Percentiles rank a stretch among this genome's conserved stretches.
Evolutionary conservation across 2,888 invertebrate genomes (phyloP).

Genomic region (Eristalis arbustorum): DNA sequence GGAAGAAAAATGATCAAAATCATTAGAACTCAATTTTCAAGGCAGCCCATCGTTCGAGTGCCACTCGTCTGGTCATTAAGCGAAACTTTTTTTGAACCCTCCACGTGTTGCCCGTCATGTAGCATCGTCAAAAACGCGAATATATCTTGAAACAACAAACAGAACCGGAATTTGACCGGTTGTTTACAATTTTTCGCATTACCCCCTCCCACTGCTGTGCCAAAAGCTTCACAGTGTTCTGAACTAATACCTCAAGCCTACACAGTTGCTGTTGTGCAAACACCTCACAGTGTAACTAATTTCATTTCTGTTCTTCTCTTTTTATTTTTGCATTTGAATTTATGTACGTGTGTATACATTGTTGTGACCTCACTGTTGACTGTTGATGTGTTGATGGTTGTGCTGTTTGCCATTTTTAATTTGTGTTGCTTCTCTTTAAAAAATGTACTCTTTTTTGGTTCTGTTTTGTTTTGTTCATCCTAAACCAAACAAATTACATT

Average conservation of each 20-base stretch:
- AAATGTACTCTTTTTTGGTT: background rate
- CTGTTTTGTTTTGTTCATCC: background rate
- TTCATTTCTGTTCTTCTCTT: background rate
- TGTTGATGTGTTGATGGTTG: background rate
- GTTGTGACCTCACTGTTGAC: background rate
- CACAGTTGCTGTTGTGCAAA: background rate
- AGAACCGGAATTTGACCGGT: conserved; percentile 17
- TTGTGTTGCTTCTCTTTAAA: background rate
- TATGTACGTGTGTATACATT: background rate
- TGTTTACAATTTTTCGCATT: conserved; percentile 14
- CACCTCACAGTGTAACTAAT: background rate
- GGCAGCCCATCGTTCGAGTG: background rate
- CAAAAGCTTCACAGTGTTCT: background rate
- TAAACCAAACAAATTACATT: background rate
- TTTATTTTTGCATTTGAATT: background rate
- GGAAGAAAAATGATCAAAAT: background rate
- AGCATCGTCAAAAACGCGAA: background rate
- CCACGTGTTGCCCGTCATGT: background rate
- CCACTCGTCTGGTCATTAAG: background rate
- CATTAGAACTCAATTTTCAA: background rate
- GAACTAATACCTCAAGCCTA: background rate
- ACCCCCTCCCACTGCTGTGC: background rate
- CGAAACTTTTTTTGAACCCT: background rate
- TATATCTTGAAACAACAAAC: conserved; percentile 3
- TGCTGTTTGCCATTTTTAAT: background rate